Base-by-base conservation (phyloP, 2,113 vertebrate genomes). In the Globicephala melas region DNA sequence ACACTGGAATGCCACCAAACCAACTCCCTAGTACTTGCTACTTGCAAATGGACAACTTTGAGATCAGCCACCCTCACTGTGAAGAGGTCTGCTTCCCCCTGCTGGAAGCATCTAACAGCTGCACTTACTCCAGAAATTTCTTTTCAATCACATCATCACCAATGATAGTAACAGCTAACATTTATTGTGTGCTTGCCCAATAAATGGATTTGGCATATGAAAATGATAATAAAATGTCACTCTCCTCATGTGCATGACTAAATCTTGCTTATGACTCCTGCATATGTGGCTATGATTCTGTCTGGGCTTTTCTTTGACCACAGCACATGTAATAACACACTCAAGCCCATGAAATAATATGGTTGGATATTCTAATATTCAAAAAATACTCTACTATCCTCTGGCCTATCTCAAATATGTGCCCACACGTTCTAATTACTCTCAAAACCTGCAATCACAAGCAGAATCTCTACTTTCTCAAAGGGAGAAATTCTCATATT, bases 21-120 rank as follows among this genome's bases (percentile, higher is more conserved):
- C 55, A 60, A 44, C 9, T 58, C 47, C 31, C 12, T 93, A 8
- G 17, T 33, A 68, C 89, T 33, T 36, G 21, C 33, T 62, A 14
- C 14, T 38, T 65, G 10, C 63, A 60, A 83, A 53, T n/a, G 4
- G n/a, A 14, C 55, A 26, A 2, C 21, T 86, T 87, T 44, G 20
- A 47, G 67, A 85, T 20, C 73, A 65, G 44, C 82, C 63, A 60
- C 63, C 33, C 77, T 74, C 8, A 38, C 94, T 70, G 0, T 33
- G 23, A 93, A 97, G 95, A 92, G 47, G 73, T 97, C 89, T 95
- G 93, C 97, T 95, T 65, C 96, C 96, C 97, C 84, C 97, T 97
- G 88, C 94, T 97, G 97, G 95, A 96, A 89, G 17, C 25, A 93
- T 74, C 62, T 47, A 23, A 36, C 2, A 77, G 84, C 38, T 96